Conservation (phyloP, 2,888 invertebrate genomes). For the Lasioglossum figueresi region DNA sequence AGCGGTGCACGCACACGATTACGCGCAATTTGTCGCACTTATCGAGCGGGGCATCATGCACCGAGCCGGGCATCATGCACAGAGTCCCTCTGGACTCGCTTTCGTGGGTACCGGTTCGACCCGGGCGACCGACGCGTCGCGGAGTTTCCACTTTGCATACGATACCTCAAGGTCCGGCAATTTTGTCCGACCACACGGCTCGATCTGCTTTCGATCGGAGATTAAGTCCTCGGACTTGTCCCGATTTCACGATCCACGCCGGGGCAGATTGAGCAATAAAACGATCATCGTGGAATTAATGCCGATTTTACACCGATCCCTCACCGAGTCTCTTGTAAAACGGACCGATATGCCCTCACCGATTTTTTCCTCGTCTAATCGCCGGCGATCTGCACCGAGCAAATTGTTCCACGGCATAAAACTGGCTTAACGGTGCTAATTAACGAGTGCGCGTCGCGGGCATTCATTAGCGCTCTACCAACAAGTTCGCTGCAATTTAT, state of each 20-base stretch:
- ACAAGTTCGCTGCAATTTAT: background rate
- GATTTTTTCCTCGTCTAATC: background rate
- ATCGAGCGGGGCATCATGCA: slow-evolving; percentile 61
- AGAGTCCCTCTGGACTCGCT: slow-evolving; percentile 44
- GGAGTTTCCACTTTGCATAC: slow-evolving; percentile 54
- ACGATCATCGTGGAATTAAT: slow-evolving; percentile 7
- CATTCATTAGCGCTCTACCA: background rate
- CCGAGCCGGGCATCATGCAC: slow-evolving; percentile 48
- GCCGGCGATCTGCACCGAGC: background rate
- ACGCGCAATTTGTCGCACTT: slow-evolving; percentile 70
- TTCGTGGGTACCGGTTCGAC: slow-evolving; percentile 52
- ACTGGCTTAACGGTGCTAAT: background rate
- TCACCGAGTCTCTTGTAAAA: background rate
- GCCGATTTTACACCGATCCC: slow-evolving; percentile 1
- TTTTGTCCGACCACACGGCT: slow-evolving; percentile 21
- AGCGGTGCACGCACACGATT: slow-evolving; percentile 60
- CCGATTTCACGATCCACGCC: background rate
- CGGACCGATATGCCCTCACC: background rate
- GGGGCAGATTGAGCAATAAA: background rate
- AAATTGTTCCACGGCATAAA: slow-evolving; percentile 2
- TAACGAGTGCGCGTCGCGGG: background rate
- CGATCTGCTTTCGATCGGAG: background rate
- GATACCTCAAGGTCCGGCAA: slow-evolving; percentile 44
- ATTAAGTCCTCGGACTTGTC: background rate
- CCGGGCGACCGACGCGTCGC: slow-evolving; percentile 33